Base-by-base conservation (phyloP, 1,140 invertebrate genomes). In the Drosophila pachea region DNA sequence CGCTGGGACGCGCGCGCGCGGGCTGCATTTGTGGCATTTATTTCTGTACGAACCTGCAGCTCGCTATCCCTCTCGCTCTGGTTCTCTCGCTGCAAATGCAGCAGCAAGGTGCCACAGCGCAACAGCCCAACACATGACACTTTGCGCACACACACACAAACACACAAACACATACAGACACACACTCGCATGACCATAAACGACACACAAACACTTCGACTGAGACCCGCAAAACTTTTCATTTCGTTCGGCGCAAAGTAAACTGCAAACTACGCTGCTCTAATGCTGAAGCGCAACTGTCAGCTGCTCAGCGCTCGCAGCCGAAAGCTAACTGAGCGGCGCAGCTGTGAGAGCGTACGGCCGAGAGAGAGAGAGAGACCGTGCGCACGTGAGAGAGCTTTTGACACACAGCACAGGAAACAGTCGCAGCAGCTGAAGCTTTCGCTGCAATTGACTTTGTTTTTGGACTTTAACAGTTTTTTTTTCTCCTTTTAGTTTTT, bases 251-350 rank as follows among this genome's bases (percentile, higher is more conserved):
- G 61, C 43, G 62, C 50, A 68, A 71, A 71, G 55, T 73, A 74
- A 86, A 86, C 84, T 65, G 62, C 70, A 76, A 84, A 84, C 81
- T 84, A 69, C 82, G 68, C 78, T 75, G 64, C 73, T 82, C 81
- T 84, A 86, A 86, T 59, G 81, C 70, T 86, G 77, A 86, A 84
- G 77, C 81, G 67, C 82, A 86, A 84, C 70, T 84, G 81, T 86
- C 82, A 86, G 82, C 82, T 84, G 81, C 81, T 83, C 69, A 74
- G 38, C 14, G 43, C 14, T 59, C 73, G 68, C 78, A 73, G 59
- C 50, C 38, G 62, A 75, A 78, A 70, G 53, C 68, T 47, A 69
- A 56, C 62, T 40, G 47, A 65, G 40, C 48, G 45, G 36, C 29
- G 43, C 47, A 45, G 31, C 22, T 33, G 9, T 38, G 43, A 49